Evolutionary conservation across 2,113 vertebrate genomes (phyloP), one percentile per base, ranked within the genome.

Genomic region (Toxotes jaculatrix): DNA sequence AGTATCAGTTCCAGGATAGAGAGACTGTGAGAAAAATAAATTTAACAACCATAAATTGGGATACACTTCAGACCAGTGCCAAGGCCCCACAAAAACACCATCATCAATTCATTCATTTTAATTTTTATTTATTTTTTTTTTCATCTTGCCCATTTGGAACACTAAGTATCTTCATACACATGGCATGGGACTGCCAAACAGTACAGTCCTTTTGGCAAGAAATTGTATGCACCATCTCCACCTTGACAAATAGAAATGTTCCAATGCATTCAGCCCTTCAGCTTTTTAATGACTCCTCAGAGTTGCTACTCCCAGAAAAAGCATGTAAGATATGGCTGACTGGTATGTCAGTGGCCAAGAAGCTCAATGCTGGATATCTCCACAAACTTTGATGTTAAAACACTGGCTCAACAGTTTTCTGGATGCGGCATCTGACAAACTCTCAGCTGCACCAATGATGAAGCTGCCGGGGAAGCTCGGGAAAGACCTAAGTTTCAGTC

Each of bases 231-330:
- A 11, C 34, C 53, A 42, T 45, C 55, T 60, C 38, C 16, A 45
- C 40, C 23, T 45, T 72, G 27, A 72, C 55, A 45, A 59, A 72
- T 31, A 49, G 27, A 49, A 47, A 47, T 49, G 27, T 38, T 69
- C 47, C 32, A 38, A 14, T 69, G 16, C 43, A 47, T 47, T 32
- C 42, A 32, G 42, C 43, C 40, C 17, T 45, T 45, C 43, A 55
- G 51, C 51, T 55, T 11, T 9, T 55, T 55, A 55, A 55, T 55
- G 21, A 53, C 21, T n/a, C 19, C 19, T 53, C 19, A 11, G 63
- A 65, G 40, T 27, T 65, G 6, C 42, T 65, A 31, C 27, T 66
- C 43, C 14, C 23, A 45, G 63, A 31, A 45, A 45, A 65, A 14
- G 1, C 63, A 9, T 7, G 13, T 31, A 16, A 65, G 42, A 45